phyloP scores from a whole-genome alignment of 1,140 invertebrate genomes.

The Dinothrombium tinctorium region DNA sequence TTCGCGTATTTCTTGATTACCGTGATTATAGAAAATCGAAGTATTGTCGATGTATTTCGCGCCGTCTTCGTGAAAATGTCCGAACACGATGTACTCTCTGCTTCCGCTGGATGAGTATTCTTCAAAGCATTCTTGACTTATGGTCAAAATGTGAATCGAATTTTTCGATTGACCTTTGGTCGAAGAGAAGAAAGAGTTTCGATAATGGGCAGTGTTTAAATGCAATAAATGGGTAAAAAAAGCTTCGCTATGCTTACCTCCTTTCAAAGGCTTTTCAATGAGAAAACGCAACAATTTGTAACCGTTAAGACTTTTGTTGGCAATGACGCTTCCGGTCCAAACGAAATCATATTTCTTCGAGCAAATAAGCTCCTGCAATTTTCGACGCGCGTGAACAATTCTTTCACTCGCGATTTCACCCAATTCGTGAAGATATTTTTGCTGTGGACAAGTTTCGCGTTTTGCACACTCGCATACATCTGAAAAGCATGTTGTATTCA shows the following conservation, averaged over 20 bases:
- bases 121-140: too few species aligned
- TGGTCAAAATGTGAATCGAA: too few species aligned
- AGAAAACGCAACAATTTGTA: not conserved
- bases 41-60: too few species aligned
- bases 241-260: slow-evolving; percentile 5
- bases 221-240: not conserved
- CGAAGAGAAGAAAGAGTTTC: too few species aligned
- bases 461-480: slow-evolving; percentile 6
- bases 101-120: too few species aligned
- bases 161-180: too few species aligned
- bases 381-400: not conserved
- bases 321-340: not conserved
- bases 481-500: slow-evolving; percentile 1
- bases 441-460: slow-evolving; percentile 1
- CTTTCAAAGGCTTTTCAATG: not conserved
- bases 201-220: too few species aligned
- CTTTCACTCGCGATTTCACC: slow-evolving; percentile 3
- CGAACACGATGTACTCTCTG: too few species aligned
- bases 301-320: not conserved
- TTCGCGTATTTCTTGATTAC: too few species aligned
- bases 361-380: slow-evolving; percentile 6
- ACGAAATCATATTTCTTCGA: slow-evolving; percentile 7
- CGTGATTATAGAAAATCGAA: too few species aligned
- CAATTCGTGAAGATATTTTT: slow-evolving; percentile 3
- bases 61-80: too few species aligned